Conservation (phyloP, 37 sponge, comb jelly and placozoan genomes). For the Geodia barretti region DNA sequence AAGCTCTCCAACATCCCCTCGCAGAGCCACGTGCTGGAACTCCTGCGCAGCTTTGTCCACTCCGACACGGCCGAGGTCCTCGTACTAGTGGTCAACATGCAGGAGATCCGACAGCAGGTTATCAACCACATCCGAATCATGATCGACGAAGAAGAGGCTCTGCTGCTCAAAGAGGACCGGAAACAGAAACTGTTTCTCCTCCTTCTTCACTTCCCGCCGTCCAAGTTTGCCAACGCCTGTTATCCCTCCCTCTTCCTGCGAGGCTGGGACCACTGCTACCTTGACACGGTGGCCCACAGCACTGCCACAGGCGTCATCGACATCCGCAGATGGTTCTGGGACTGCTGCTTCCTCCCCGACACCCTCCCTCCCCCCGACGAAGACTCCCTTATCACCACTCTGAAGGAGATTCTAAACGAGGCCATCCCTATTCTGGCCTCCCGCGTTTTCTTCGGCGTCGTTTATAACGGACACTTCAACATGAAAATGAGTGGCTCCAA, state of each 20-base stretch:
- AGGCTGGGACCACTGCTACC: slow-evolving; percentile 88
- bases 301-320: slow-evolving; percentile 32
- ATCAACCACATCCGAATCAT: slow-evolving; percentile 79
- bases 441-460: slow-evolving; percentile 34
- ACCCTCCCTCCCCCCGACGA: background rate
- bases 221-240: slow-evolving; percentile 65
- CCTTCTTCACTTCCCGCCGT: slow-evolving; percentile 85
- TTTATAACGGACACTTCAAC: slow-evolving; percentile 37
- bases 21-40: slow-evolving; percentile 44
- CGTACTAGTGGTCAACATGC: slow-evolving; percentile 56
- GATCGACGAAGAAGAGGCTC: slow-evolving; percentile 81
- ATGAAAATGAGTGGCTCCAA: slow-evolving; percentile 40
- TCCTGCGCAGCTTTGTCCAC: slow-evolving; percentile 41
- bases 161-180: background rate
- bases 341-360: slow-evolving; percentile 36
- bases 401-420: slow-evolving; percentile 25
- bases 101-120: slow-evolving; percentile 53
- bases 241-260: slow-evolving; percentile 88
- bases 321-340: slow-evolving; percentile 58
- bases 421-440: slow-evolving; percentile 47
- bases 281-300: slow-evolving; percentile 74
- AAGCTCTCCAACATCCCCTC: slow-evolving; percentile 57
- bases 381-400: slow-evolving; percentile 25
- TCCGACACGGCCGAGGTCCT: slow-evolving; percentile 40
- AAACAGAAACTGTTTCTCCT: slow-evolving; percentile 68